Conservation (phyloP, 2,888 invertebrate species). For the Lasioglossum oenotherae region DNA sequence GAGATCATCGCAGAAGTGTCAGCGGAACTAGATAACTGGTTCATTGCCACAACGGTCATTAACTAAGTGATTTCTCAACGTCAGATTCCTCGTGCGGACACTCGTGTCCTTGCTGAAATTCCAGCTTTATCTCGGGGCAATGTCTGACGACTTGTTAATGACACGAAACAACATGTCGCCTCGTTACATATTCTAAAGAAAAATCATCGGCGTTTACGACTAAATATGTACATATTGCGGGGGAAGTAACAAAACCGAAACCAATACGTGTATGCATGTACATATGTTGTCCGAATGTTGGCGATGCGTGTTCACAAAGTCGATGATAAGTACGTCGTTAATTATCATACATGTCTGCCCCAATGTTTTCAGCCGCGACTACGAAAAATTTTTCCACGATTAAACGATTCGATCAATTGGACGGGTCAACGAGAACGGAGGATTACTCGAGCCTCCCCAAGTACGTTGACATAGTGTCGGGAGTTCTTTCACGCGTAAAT, state of each 20-base stretch:
- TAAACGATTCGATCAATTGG: slow-evolving; percentile 69
- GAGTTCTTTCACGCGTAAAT: slow-evolving; percentile 29
- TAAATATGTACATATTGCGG: too few species aligned
- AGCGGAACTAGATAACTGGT: slow-evolving; percentile 6
- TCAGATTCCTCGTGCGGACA: neutral
- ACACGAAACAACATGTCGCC: neutral
- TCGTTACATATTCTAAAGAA: neutral
- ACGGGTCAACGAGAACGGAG: slow-evolving; percentile 66
- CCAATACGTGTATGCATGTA: neutral
- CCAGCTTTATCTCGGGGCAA: neutral
- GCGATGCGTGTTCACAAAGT: neutral
- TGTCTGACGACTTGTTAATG: neutral
- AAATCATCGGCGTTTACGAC: neutral
- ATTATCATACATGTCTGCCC: neutral
- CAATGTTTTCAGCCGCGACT: slow-evolving; percentile 29
- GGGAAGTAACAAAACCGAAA: neutral
- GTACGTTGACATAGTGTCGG: slow-evolving; percentile 60
- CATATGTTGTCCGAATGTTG: neutral
- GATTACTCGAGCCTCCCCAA: slow-evolving; percentile 55
- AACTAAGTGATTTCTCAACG: slow-evolving; percentile 9
- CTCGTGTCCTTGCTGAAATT: neutral
- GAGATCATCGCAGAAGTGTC: neutral
- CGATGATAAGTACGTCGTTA: neutral
- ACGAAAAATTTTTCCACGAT: slow-evolving; percentile 69
- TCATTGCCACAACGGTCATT: slow-evolving; percentile 7